Base-by-base conservation (phyloP, 2,797 vertebrate genomes). In the Channa striata region DNA sequence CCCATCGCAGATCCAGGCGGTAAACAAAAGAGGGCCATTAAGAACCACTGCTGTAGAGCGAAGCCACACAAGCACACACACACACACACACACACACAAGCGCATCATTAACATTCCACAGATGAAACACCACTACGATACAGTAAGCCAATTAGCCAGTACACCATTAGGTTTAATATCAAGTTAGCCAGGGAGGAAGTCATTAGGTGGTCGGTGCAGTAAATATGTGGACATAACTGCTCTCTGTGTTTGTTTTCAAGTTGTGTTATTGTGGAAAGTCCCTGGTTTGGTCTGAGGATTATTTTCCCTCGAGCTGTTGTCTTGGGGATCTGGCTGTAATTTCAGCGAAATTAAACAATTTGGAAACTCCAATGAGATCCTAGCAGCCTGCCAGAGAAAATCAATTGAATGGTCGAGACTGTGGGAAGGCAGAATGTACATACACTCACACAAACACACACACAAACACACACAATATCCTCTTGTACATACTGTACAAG, bases 351-450 rank as follows among this genome's bases (percentile, higher is more conserved):
- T 85, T 71, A 77, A 79, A 78, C 17, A 30, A 72, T 78, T 82
- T 86, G 74, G 63, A 82, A 78, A 78, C 82, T 67, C 61, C 80
- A 86, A 88, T 79, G 75, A 85, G 80, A 78, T 85, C 83, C 80
- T 75, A 43, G 57, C 47, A 72, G 67, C 78, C 74, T 49, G 68
- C 72, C 70, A 47, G 60, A 48, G 52, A 76, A 86, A 82, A 83
- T 78, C 62, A 68, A 78, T 75, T 48, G 56, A 60, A 52, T n/a
- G 36, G 48, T 72, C 4, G 17, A 69, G 21, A 57, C 68, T 77
- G 62, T 67, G 50, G 43, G 64, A 42, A 80, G 39, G 62, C 44
- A 44, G 42, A 49, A 47, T 23, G 21, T 1, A 30, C 11, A 39
- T 33, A 43, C 50, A 17, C 50, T 39, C 19, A 20, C 34, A 33